Evolutionary conservation across 2,113 vertebrate species (phyloP).

Genomic region (Pedetes capensis): DNA sequence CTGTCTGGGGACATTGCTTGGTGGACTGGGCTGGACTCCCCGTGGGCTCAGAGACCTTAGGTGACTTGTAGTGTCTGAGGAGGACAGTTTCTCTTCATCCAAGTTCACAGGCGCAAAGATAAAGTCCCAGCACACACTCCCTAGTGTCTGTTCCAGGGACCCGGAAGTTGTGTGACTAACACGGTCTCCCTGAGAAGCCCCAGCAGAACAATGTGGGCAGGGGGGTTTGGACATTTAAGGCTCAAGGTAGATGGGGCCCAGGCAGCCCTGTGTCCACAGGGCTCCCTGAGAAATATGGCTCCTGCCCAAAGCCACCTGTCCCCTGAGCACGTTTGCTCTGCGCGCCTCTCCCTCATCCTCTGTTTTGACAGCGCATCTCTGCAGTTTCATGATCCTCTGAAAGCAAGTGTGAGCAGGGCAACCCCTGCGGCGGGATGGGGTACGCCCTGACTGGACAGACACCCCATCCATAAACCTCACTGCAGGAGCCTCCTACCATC

Average conservation of each 20-base stretch:
- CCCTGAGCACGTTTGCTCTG: background rate
- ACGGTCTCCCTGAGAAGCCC: background rate
- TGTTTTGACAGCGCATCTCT: background rate
- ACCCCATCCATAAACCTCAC: too few species aligned
- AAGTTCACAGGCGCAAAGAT: background rate
- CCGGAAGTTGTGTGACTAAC: background rate
- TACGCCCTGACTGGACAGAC: background rate
- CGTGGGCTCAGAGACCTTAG: background rate
- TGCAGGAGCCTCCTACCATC: rapidly evolving
- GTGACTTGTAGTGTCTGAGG: background rate
- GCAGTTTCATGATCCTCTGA: background rate
- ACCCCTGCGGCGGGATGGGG: too few species aligned
- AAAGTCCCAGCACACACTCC: background rate
- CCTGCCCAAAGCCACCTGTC: background rate
- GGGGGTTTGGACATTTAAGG: background rate
- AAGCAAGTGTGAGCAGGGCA: too few species aligned
- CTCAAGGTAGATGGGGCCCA: background rate
- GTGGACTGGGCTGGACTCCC: background rate
- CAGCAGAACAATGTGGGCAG: too few species aligned
- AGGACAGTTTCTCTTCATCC: background rate
- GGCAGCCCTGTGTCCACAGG: background rate
- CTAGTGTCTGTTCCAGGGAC: background rate
- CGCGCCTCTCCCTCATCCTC: background rate
- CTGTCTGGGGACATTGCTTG: rapidly evolving
- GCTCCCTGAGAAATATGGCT: too few species aligned